Base-by-base conservation (phyloP, 35 echinoderm and acorn worm species). In the Apostichopus californicus region DNA sequence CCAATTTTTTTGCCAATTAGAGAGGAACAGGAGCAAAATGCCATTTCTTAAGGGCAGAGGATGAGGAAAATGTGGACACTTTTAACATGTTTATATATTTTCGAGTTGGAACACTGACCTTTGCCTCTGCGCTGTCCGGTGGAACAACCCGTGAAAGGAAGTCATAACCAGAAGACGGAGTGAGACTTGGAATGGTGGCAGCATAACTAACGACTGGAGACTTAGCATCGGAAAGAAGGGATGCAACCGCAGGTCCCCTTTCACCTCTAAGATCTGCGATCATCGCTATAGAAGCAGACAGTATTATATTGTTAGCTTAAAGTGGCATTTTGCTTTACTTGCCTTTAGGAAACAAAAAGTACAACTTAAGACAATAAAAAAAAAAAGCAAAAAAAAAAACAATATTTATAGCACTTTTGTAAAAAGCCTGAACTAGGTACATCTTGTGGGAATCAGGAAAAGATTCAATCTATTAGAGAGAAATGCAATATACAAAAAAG, bases 161-260 rank as follows among this genome's bases (percentile, higher is more conserved):
- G 65, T 90, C 54, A 26, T 91, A 94, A 91, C 84, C 22, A 8
- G 24, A n/a, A 55, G 86, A 85, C 24, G 77, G 7, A 1, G 92
- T 78, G 73, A 96, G 89, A 18, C n/a, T 15, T 55, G 92, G 56
- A 24, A 77, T 70, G 73, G 95, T 91, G 25, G 95, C 95, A 72
- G 79, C 92, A 80, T 93, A 96, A 80, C 95, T 96, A 87, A 96
- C 88, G 53, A 93, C 80, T 55, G 95, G 95, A 5, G 88, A 77
- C 84, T 73, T 61, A 57, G 95, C 95, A 68, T 96, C 95, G 21
- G 88, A 91, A 34, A 96, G 20, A 5, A 96, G 82, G 10, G 92
- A 77, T 1, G 89, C 66, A 8, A 89, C 95, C 26, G 92, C 89
- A 77, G 92, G 65, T 8, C 87, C 95, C 55, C 25, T 34, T 8